phyloP scores from a whole-genome alignment of 2,797 vertebrate species.

The Urosaurus nigricauda region DNA sequence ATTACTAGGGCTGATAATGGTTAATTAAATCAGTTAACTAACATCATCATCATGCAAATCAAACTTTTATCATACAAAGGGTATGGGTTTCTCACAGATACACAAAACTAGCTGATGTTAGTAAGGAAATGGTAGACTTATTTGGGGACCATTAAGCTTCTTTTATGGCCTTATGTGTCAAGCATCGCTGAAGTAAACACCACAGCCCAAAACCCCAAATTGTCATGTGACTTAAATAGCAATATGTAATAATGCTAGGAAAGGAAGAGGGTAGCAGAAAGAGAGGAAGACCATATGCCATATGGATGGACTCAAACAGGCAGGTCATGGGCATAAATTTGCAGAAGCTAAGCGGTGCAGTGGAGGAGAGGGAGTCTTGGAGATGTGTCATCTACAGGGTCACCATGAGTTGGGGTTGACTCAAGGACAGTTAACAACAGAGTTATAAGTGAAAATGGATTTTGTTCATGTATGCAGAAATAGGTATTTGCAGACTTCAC shows the following conservation, averaged over 20 bases:
- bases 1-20: background rate
- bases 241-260: background rate
- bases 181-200: background rate
- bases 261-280: too few relatives aligned
- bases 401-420: too few relatives aligned
- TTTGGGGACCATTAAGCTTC: background rate
- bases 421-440: too few relatives aligned
- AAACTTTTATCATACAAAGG: background rate
- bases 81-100: background rate
- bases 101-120: background rate
- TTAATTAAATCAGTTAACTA: background rate
- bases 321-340: too few relatives aligned
- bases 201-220: background rate
- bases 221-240: background rate
- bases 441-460: background rate
- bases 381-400: too few relatives aligned
- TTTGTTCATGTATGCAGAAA: background rate
- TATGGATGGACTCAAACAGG: too few relatives aligned
- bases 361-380: too few relatives aligned
- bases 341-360: too few relatives aligned
- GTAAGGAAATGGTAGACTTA: background rate
- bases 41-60: background rate
- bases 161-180: background rate
- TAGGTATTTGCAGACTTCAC: background rate
- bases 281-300: too few relatives aligned